These are phyloP conservation scores for Bombus pascuorum DNA, from an alignment of 1,140 invertebrate genomes.

Conservation along the genomic window DNA sequence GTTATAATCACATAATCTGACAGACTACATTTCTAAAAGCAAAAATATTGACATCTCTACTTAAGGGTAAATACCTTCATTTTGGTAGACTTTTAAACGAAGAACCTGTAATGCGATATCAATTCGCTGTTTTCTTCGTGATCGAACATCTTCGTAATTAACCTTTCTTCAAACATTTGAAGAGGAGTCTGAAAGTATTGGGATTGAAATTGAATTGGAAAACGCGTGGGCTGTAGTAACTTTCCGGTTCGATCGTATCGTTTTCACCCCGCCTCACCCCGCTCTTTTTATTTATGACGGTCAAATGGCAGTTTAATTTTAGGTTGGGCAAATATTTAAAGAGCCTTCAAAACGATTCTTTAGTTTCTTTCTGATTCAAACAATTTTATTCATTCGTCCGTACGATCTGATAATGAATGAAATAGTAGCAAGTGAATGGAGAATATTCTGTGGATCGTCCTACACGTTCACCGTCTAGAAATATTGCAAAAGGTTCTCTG, in stretches of 20 bases:
- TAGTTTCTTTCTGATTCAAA: not conserved
- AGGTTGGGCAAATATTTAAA: slow-evolving; percentile 2
- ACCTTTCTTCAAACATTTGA: slow-evolving; percentile 7
- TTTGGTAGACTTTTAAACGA: not conserved
- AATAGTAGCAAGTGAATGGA: not conserved
- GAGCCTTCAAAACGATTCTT: not conserved
- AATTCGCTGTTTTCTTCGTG: not conserved
- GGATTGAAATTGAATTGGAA: not conserved
- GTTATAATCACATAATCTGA: too few species aligned
- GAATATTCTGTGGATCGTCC: not conserved
- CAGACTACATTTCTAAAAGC: not conserved
- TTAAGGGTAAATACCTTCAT: not conserved
- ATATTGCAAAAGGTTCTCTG: not conserved
- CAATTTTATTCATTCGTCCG: not conserved
- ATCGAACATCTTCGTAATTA: not conserved
- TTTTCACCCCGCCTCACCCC: not conserved
- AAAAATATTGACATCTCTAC: not conserved
- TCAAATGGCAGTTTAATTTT: slow-evolving; percentile 9
- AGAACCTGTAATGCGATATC: not conserved
- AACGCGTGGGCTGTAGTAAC: not conserved
- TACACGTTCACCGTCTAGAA: not conserved
- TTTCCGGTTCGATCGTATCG: not conserved
- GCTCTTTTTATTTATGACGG: not conserved
- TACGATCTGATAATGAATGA: not conserved
- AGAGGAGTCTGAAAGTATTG: slow-evolving; percentile 1